Evolutionary conservation across 2,888 invertebrate species (phyloP).

Genomic region (Tetheella fluctuosa): DNA sequence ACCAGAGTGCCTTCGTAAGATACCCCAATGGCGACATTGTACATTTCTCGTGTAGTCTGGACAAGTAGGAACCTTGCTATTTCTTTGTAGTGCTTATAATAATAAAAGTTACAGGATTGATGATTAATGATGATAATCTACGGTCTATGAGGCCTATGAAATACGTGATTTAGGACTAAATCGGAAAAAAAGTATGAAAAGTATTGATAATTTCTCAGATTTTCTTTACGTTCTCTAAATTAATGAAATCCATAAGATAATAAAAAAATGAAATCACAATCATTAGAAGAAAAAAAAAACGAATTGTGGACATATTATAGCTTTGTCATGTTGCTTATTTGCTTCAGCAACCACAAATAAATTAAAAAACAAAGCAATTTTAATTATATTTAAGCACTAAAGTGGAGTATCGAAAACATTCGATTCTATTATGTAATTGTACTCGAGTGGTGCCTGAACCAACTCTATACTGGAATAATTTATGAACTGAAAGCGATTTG

Average conservation of each 20-base stretch:
- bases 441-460: neutral
- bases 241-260: too few relatives aligned
- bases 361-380: neutral
- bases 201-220: too few relatives aligned
- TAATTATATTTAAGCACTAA: neutral
- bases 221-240: too few relatives aligned
- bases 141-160: neutral
- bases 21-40: slow-evolving; percentile 96
- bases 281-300: too few relatives aligned
- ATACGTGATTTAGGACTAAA: neutral
- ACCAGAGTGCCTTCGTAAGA: slow-evolving; percentile 96
- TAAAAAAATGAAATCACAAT: too few relatives aligned
- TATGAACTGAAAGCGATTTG: neutral
- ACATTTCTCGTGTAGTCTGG: slow-evolving; percentile 91
- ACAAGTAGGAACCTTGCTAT: slow-evolving; percentile 35
- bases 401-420: neutral
- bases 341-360: neutral
- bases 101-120: too few relatives aligned
- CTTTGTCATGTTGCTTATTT: too few relatives aligned
- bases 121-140: neutral
- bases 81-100: neutral
- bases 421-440: neutral
- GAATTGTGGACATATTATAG: too few relatives aligned
- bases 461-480: neutral
- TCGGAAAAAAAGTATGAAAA: too few relatives aligned